Conservation (phyloP, 2,888 invertebrate species). For the Galeopsomyia nigrocyanea region DNA sequence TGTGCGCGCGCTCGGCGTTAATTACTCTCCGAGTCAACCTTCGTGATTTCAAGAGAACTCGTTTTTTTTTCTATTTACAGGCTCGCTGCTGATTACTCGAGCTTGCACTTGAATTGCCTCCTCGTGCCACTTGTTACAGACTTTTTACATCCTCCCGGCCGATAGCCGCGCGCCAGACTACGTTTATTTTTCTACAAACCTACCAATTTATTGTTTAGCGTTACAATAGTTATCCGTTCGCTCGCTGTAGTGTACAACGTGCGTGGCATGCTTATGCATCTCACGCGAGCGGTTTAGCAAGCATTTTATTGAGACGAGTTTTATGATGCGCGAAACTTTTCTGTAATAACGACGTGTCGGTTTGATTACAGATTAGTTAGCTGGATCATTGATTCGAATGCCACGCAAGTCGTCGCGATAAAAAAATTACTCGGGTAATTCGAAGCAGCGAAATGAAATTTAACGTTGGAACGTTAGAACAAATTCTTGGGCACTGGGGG, state of each 20-base stretch:
- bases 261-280: too few relatives aligned
- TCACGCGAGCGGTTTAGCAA: too few relatives aligned
- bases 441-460: background rate
- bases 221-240: background rate
- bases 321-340: too few relatives aligned
- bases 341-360: too few relatives aligned
- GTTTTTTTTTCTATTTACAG: slow-evolving; percentile 22
- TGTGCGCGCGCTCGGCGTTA: slow-evolving; percentile 36
- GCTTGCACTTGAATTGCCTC: background rate
- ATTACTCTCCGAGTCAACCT: slow-evolving; percentile 41
- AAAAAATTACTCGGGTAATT: too few relatives aligned
- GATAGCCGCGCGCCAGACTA: background rate
- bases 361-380: too few relatives aligned
- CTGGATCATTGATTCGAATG: too few relatives aligned
- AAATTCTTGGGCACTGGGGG: background rate
- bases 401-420: too few relatives aligned
- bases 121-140: slow-evolving; percentile 14
- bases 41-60: slow-evolving; percentile 39
- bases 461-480: background rate
- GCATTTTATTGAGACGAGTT: too few relatives aligned
- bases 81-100: slow-evolving; percentile 30
- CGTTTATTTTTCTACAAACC: background rate
- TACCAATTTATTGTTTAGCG: background rate
- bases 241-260: too few relatives aligned
- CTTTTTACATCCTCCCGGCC: slow-evolving; percentile 2